Conservation (phyloP, 2,797 vertebrate species). For the Girardinus metallicus region DNA sequence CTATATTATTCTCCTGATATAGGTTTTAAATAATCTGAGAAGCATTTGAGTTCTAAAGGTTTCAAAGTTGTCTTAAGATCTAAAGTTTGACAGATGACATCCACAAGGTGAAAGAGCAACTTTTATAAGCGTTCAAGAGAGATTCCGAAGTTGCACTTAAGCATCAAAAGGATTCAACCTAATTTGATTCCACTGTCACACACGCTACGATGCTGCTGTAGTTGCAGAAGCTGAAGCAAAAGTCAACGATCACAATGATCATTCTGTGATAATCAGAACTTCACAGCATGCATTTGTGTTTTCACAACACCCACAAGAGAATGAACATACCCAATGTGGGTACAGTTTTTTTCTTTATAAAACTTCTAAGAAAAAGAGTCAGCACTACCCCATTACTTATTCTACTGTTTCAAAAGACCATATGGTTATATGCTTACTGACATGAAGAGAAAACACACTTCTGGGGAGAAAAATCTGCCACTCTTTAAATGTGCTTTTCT, state of each 20-base stretch:
- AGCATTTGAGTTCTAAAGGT: neutral
- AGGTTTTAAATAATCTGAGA: no score
- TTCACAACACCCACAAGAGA: constrained; percentile 39
- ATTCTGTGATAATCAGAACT: constrained; percentile 4
- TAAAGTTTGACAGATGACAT: neutral
- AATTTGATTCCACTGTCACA: neutral
- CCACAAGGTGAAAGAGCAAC: neutral
- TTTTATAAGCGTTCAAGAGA: neutral
- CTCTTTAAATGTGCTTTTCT: constrained; percentile 65
- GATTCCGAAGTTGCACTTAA: neutral
- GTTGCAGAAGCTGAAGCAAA: neutral
- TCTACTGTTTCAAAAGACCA: constrained; percentile 80
- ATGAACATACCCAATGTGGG: constrained; percentile 40
- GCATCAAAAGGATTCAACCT: neutral
- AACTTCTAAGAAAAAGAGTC: constrained; percentile 65
- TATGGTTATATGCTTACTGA: constrained; percentile 74
- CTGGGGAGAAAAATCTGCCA: constrained; percentile 60
- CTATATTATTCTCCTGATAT: no score
- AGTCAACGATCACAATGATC: neutral
- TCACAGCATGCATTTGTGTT: constrained; percentile 31
- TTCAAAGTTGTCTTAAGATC: neutral
- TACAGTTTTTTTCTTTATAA: constrained; percentile 19
- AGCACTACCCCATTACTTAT: constrained; percentile 79
- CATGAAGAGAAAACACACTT: constrained; percentile 60
- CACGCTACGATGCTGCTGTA: neutral